Evolutionary conservation across 2,888 invertebrate genomes (phyloP), one percentile per base, ranked within the genome.

Genomic region (Antheraea yamamai): DNA sequence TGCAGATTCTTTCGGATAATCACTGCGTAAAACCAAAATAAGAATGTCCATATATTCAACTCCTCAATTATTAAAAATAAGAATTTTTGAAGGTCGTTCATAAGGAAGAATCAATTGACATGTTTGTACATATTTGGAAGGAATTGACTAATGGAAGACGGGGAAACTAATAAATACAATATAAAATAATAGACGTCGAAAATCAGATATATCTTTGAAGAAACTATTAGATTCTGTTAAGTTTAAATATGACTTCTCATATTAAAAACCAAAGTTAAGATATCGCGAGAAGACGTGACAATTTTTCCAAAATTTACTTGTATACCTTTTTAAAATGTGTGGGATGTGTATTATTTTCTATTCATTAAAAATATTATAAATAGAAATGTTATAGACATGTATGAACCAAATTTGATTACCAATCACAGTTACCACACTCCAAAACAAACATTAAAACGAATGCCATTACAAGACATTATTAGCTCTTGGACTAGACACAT

Each of bases 111-210:
- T 87, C 81, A 94, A 93, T 94, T 94, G 93, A 93, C 93, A 85
- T 86, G 80, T 92, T 94, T 94, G 93, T 94, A 94, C 93, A 91
- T 84, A 76, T 86, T 30, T 91, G 93, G 93, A 94, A 94, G 94
- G 92, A 93, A 94, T 94, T 94, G 94, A 95, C 93, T 76, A 80
- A 85, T 93, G 94, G 94, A 95, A 95, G 94, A 95, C 94, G 83
- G 88, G 39, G 23, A 86, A 91, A 91, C 87, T 78, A 74, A 71
- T 80, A 80, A 82, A 82, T 83, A 81, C 81, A 83, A 80, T 86
- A 79, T 79, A 73, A 83, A 82, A 83, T 81, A 79, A 81, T 79
- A 80, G 77, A 80, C 73, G 61, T 61, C 73, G 47, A 73, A 75
- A 47, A 73, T 30, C 6, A 74, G 73, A 64, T 30, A 72, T 30